Evolutionary conservation across 2,888 invertebrate species (phyloP).

Genomic region (Alsophila aescularia): DNA sequence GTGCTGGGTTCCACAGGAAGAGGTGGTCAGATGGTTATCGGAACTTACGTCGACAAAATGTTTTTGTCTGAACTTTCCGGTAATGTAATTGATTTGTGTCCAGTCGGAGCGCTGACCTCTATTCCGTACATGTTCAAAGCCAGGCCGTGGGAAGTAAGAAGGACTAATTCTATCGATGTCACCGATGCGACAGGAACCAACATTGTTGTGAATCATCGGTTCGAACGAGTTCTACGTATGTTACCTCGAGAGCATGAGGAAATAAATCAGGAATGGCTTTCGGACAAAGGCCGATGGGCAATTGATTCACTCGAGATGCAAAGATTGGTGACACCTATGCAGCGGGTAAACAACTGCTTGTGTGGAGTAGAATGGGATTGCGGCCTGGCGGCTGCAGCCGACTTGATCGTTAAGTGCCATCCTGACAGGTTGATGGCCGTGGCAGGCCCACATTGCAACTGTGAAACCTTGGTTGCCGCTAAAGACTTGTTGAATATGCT

Average conservation of each 20-base stretch:
- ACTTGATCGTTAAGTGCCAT: conserved; percentile 83
- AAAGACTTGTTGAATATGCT: conserved; percentile 72
- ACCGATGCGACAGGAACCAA: conserved; percentile 78
- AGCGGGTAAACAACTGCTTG: conserved; percentile 89
- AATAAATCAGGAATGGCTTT: conserved; percentile 98
- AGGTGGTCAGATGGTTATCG: conserved; percentile 98
- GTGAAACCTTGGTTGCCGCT: conserved; percentile 69
- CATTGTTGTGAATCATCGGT: conserved; percentile 64
- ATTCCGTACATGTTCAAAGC: conserved; percentile 98
- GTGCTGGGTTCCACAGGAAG: conserved; percentile 96
- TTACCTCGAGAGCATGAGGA: conserved; percentile 73
- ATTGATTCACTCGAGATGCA: conserved; percentile 98
- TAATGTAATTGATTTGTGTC: conserved; percentile 99
- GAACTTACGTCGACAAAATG: conserved; percentile 99
- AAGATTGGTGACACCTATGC: conserved; percentile 96
- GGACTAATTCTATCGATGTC: conserved; percentile 82
- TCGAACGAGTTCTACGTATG: conserved; percentile 65
- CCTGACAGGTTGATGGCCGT: conserved; percentile 81
- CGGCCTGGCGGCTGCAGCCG: conserved; percentile 89
- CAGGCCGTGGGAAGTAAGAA: conserved; percentile 98
- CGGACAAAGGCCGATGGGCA: conserved; percentile 98
- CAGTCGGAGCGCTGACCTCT: conserved; percentile 98
- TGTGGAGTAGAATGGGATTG: conserved; percentile 96
- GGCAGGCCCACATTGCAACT: conserved; percentile 69
- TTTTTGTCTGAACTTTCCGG: conserved; percentile 98